Evolutionary conservation across 2,797 vertebrate species (phyloP), one percentile per base, ranked within the genome.

Genomic region (Chelon labrosus): DNA sequence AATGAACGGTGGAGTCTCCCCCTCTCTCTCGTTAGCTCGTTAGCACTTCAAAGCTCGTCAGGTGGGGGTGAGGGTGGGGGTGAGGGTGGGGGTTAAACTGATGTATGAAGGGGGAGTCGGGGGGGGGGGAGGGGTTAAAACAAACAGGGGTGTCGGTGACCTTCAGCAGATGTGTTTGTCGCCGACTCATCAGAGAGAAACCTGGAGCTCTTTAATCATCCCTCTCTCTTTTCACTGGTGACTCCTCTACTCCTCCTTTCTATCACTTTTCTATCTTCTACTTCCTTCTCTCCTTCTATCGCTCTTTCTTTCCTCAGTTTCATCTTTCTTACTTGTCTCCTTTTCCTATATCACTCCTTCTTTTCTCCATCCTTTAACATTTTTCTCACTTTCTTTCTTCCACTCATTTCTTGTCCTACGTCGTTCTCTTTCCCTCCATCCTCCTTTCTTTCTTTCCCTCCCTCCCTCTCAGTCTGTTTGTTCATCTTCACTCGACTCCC

Each of bases 21-120:
- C 46, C 19, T 55, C 50, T 55, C 46, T 65, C 42, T 39, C 63
- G 8, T 59, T 42, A 12, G 12, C 77, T 82, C 52, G 60, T 86
- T 86, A 82, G 60, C 81, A 75, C 66, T 75, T 84, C 76, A 86
- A 82, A 82, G 79, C 67, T 77, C 60, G 9, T 77, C 81, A 84
- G 81, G 81, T 81, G 77, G 74, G 0, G 52, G 42, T 19, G 12
- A 41, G 51, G 25, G 20, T 7, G 1, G 16, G 27, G 11, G 38
- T 72, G 5, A 65, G 27, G 25, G 31, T 39, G 73, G 11, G 46
- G 68, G 73, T 66, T 62, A 25, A 67, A 65, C n/a, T 41, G 44
- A 22, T 51, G 58, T 51, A 52, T 10, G 51, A 27, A 22, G 63
- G 37, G 57, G 75, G 58, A 9, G 56, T 12, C 7, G 0, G 55